Percentiles rank a stretch among this genome's conserved stretches.
Evolutionary conservation across 2,113 vertebrate genomes (phyloP).

Genomic region (Erinaceus europaeus): DNA sequence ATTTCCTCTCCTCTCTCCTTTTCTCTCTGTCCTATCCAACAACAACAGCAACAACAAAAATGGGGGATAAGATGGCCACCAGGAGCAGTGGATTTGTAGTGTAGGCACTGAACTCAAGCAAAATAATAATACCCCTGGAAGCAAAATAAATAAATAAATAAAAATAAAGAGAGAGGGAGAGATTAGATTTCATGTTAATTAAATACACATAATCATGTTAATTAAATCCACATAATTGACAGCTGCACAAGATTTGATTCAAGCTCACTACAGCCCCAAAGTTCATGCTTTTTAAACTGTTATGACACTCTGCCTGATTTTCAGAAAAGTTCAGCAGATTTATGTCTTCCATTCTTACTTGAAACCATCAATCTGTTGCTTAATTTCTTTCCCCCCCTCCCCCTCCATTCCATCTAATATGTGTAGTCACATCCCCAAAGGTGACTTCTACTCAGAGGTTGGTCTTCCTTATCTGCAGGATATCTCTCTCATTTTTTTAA

Average conservation of each 20-base stretch:
- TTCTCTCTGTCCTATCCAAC: no score
- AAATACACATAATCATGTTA: no score
- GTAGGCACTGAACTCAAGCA: no score
- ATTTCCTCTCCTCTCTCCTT: no score
- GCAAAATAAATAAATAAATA: no score
- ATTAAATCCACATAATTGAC: neutral
- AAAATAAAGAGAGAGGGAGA: no score
- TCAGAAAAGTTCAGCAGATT: neutral
- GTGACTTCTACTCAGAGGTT: fast-evolving
- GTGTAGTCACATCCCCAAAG: neutral
- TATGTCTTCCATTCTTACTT: neutral
- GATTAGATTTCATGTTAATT: no score
- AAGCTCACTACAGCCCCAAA: neutral
- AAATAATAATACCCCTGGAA: no score
- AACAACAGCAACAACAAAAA: no score
- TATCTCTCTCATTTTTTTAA: neutral
- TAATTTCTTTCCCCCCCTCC: neutral
- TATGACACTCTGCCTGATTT: neutral
- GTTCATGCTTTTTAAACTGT: neutral
- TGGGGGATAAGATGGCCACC: no score
- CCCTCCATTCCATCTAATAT: neutral
- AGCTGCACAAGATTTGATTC: neutral
- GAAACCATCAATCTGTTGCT: neutral
- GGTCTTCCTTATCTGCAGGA: neutral
- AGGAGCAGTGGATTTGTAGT: no score